These are phyloP conservation scores for Carapus acus DNA, from an alignment of 2,797 vertebrate genomes.

Conservation along the genomic window DNA sequence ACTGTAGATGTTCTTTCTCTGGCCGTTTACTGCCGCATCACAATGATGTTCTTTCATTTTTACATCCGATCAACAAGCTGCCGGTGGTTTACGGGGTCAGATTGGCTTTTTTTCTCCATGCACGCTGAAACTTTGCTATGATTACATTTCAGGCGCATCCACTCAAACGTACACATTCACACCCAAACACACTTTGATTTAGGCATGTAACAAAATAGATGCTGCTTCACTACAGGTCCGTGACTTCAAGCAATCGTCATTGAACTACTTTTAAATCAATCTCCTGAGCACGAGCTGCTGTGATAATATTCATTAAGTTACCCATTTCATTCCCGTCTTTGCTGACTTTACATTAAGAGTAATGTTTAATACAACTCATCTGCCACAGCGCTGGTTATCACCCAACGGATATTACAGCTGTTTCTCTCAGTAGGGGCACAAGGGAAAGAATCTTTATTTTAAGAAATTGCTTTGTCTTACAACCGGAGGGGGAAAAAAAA, in stretches of 20 bases:
- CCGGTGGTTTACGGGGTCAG: neutral
- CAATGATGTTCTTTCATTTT: conserved; percentile 7
- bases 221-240: neutral
- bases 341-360: neutral
- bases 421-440: conserved; percentile 22
- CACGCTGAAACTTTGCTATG: neutral
- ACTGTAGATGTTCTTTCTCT: conserved; percentile 15
- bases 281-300: neutral
- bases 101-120: neutral
- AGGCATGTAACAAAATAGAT: neutral
- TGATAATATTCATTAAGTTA: neutral
- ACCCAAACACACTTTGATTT: neutral
- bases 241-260: neutral
- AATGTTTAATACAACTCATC: neutral
- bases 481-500: neutral
- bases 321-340: neutral
- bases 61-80: conserved; percentile 4
- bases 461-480: conserved; percentile 20
- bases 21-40: conserved; percentile 15
- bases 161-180: neutral
- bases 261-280: neutral
- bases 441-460: conserved; percentile 2
- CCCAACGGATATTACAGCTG: conserved; percentile 1
- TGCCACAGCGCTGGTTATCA: neutral
- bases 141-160: conserved; percentile 4